Percentiles rank a stretch among this genome's conserved stretches.
Conservation (phyloP, 2,888 invertebrate genomes). For the Melieria crassipennis region DNA sequence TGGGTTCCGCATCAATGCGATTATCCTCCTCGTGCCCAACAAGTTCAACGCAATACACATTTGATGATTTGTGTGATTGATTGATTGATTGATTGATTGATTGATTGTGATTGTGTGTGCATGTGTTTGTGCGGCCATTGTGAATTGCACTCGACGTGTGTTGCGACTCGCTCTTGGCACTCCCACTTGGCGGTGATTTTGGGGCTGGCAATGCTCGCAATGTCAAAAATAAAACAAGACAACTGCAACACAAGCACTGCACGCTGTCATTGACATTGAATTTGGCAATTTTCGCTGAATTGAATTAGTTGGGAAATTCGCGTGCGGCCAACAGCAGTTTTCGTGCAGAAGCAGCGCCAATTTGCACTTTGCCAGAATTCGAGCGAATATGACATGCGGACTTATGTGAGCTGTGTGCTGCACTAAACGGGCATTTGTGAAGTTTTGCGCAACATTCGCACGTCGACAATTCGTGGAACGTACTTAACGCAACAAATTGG, state of each 20-base stretch:
- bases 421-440: too few species aligned
- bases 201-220: slow-evolving; percentile 11
- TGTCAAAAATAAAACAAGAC: slow-evolving; percentile 14
- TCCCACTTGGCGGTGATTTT: too few species aligned
- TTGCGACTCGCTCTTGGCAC: neutral
- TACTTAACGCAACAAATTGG: too few species aligned
- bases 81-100: neutral
- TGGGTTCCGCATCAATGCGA: too few species aligned
- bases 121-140: neutral
- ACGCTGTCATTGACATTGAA: slow-evolving; percentile 48
- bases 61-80: neutral
- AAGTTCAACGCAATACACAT: too few species aligned
- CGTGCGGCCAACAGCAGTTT: slow-evolving; percentile 29
- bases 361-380: neutral
- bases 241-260: slow-evolving; percentile 24
- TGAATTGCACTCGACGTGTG: neutral
- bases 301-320: slow-evolving; percentile 42
- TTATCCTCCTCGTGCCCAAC: too few species aligned
- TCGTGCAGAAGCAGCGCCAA: neutral
- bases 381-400: too few species aligned
- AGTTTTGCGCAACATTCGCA: too few species aligned
- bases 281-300: slow-evolving; percentile 37
- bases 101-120: neutral
- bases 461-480: too few species aligned
- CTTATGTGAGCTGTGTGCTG: too few species aligned